phyloP scores from a whole-genome alignment of 1,140 invertebrate genomes.

The Lysiphlebus fabarum region DNA sequence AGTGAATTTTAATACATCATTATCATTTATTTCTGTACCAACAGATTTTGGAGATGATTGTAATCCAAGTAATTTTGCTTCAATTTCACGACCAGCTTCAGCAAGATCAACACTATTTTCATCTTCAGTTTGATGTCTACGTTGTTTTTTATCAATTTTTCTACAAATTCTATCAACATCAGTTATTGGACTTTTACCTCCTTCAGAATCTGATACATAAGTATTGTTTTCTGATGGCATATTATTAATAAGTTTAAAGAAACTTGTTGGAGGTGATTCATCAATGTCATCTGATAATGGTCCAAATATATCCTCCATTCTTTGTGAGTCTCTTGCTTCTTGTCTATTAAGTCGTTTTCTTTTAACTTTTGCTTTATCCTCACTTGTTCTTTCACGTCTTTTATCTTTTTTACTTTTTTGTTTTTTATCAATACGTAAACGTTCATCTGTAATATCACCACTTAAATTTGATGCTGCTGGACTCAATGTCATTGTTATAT shows the following conservation, averaged over 20 bases:
- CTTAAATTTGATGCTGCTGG: constrained; percentile 33
- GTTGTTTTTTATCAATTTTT: constrained; percentile 66
- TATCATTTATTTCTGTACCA: constrained; percentile 47
- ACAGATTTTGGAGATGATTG: constrained; percentile 45
- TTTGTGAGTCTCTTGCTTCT: constrained; percentile 54
- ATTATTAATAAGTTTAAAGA: constrained; percentile 40
- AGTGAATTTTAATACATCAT: constrained; percentile 60
- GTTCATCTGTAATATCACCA: constrained; percentile 58
- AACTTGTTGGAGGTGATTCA: constrained; percentile 37
- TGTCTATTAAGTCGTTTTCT: constrained; percentile 56
- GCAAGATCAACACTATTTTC: constrained; percentile 77
- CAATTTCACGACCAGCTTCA: constrained; percentile 74
- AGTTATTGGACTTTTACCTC: constrained; percentile 35
- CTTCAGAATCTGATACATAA: constrained; percentile 47
- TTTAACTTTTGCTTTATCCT: constrained; percentile 60
- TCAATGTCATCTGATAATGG: constrained; percentile 73
- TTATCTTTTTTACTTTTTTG: constrained; percentile 71
- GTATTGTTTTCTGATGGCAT: constrained; percentile 40
- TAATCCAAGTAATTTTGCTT: constrained; percentile 68
- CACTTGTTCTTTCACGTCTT: constrained; percentile 65
- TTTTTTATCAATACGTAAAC: constrained; percentile 53
- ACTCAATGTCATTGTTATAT: constrained; percentile 35
- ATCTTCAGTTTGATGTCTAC: constrained; percentile 61
- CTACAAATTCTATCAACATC: constrained; percentile 47
- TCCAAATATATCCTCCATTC: constrained; percentile 85